A percentile compares a stretch with the other conserved stretches of the same genome.
phyloP scores from a whole-genome alignment of 2,797 vertebrate genomes.

The Bovichtus diacanthus region DNA sequence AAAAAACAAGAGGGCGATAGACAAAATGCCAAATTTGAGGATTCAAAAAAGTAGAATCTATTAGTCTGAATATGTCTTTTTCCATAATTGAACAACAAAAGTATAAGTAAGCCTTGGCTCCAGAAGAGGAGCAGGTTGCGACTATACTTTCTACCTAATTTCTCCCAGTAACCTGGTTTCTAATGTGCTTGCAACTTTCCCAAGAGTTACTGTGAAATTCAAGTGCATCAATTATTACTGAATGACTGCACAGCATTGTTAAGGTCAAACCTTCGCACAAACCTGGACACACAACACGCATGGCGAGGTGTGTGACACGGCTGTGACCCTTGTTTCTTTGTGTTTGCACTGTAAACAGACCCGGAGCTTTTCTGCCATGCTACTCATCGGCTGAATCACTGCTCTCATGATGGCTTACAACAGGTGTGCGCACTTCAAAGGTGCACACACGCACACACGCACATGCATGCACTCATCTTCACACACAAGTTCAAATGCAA shows the following conservation, averaged over 20 bases:
- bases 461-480: slow-evolving; percentile 21
- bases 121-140: not conserved
- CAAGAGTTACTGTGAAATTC: slow-evolving; percentile 28
- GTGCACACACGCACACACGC: slow-evolving; percentile 4
- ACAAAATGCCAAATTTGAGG: too few relatives aligned
- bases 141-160: not conserved
- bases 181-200: not conserved
- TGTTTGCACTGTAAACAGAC: slow-evolving; percentile 69
- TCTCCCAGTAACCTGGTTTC: not conserved
- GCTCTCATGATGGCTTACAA: slow-evolving; percentile 62
- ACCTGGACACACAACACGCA: slow-evolving; percentile 4
- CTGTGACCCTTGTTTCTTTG: slow-evolving; percentile 51
- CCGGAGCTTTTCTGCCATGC: slow-evolving; percentile 34
- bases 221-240: slow-evolving; percentile 23
- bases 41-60: not conserved
- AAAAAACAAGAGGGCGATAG: too few relatives aligned
- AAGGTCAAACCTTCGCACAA: slow-evolving; percentile 1
- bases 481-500: slow-evolving; percentile 18
- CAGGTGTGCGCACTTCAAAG: slow-evolving; percentile 81
- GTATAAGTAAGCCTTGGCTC: not conserved
- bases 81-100: not conserved
- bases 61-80: not conserved
- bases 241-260: slow-evolving; percentile 12
- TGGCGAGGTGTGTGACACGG: slow-evolving; percentile 27
- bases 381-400: slow-evolving; percentile 62